Percentiles rank a stretch among this genome's conserved stretches.
Evolutionary conservation across 2,113 vertebrate species (phyloP).

Genomic region (Cyprinodon brontotheroides): DNA sequence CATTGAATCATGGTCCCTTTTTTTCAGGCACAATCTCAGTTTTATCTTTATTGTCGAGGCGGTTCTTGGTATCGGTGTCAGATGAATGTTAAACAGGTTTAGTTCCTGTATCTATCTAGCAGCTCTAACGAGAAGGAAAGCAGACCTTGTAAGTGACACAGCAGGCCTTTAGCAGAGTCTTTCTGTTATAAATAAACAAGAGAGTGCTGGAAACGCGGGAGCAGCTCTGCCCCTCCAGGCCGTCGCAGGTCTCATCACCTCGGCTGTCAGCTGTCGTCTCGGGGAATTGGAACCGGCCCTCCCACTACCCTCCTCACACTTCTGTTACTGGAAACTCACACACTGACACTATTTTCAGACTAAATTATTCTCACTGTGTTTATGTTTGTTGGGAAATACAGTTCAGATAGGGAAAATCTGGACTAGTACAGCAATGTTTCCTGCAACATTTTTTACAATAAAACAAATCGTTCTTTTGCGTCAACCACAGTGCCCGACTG

Average conservation of each 20-base stretch:
- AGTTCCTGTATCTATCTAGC: slow-evolving; percentile 26
- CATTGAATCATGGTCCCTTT: background rate
- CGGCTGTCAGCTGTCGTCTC: slow-evolving; percentile 80
- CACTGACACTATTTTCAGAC: slow-evolving; percentile 71
- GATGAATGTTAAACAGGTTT: slow-evolving; percentile 25
- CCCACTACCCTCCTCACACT: slow-evolving; percentile 24
- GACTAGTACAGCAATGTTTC: background rate
- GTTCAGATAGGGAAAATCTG: slow-evolving; percentile 4
- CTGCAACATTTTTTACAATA: slow-evolving; percentile 30
- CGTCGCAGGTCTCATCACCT: slow-evolving; percentile 58
- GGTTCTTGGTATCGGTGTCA: slow-evolving; percentile 14
- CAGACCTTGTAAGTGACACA: slow-evolving; percentile 61
- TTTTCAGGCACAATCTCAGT: background rate
- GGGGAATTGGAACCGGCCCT: slow-evolving; percentile 63
- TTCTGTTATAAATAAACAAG: slow-evolving; percentile 78
- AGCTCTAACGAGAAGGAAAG: slow-evolving; percentile 39
- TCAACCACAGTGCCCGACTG: slow-evolving; percentile 39
- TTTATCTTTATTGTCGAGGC: slow-evolving; percentile 8
- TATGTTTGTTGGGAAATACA: slow-evolving; percentile 54
- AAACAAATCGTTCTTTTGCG: slow-evolving; percentile 29
- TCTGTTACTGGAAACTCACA: slow-evolving; percentile 75
- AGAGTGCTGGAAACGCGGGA: slow-evolving; percentile 25
- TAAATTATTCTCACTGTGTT: slow-evolving; percentile 49
- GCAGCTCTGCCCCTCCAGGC: slow-evolving; percentile 43
- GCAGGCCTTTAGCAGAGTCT: slow-evolving; percentile 48